Evolutionary conservation across 1,140 invertebrate species (phyloP), one percentile per base, ranked within the genome.

Genomic region (Drosophila persimilis): DNA sequence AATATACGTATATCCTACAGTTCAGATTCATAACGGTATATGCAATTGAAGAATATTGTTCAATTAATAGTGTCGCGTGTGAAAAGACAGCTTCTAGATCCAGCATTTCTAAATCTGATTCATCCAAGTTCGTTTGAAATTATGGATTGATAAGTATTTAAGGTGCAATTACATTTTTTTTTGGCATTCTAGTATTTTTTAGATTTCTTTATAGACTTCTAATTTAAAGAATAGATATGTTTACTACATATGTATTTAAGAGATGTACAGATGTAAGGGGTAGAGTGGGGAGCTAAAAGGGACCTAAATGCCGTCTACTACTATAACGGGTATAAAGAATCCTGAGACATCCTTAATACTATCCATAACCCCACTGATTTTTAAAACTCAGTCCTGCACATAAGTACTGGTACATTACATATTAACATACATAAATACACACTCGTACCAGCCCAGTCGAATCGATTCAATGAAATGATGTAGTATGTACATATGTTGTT

Each of bases 1-100:
- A 11, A 11, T 11, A 39, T 39, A 39, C 35, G 11, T 13, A 39
- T 39, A 39, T 39, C 11, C 3, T 41, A 20, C 26, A 56, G 13
- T 17, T 44, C 26, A 11, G 9, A 26, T 45, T 56, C 41, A 17
- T 62, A 63, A 15, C 58, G 17, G 58, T 39, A 6, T 64, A 2
- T 43, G n/a, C 35, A 26, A 13, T 6, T 50, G 15, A 11, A 31
- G 15, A 13, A 39, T 64, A 43, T 44, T 43, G 26, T 63, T 65
- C 35, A 51, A 64, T 43, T 64, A 43, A 50, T 5, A 39, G 35
- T 39, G 29, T 50, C 64, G 62, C 45, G 17, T 43, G 58, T 65
- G 62, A 31, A 15, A 60, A 31, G 35, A 26, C 62, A 65, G 50
- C 45, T 43, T 26, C 17, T 62, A 61, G 17, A 11, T 48, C 6